Evolutionary conservation across 2,888 invertebrate species (phyloP).

Genomic region (Chironomus tentans): DNA sequence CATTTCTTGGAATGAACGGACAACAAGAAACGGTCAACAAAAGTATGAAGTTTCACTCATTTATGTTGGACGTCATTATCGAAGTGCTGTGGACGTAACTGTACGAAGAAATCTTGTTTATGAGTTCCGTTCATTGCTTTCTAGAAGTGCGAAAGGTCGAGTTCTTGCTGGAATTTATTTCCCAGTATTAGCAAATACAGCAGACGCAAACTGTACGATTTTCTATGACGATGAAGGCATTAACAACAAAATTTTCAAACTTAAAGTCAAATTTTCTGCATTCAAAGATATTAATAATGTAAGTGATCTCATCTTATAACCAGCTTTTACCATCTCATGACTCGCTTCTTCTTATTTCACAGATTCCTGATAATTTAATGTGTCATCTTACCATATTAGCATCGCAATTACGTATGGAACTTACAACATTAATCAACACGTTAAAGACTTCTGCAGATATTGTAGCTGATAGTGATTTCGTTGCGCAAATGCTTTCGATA

Average conservation of each 20-base stretch:
- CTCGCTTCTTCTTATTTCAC: constrained; percentile 29
- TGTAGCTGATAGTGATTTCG: constrained; percentile 60
- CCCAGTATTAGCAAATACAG: constrained; percentile 52
- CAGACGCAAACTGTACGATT: constrained; percentile 56
- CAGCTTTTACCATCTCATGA: too few species aligned
- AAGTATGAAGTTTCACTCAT: constrained; percentile 62
- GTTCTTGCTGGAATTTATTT: constrained; percentile 79
- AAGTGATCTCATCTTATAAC: constrained; percentile 29
- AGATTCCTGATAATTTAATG: constrained; percentile 53
- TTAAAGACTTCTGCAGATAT: constrained; percentile 58
- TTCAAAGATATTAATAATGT: constrained; percentile 54
- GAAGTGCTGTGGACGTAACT: constrained; percentile 73
- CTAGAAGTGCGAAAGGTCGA: constrained; percentile 75
- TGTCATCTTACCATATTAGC: constrained; percentile 60
- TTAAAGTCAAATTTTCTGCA: constrained; percentile 65
- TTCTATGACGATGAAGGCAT: constrained; percentile 60
- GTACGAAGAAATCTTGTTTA: constrained; percentile 84
- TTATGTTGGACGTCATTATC: constrained; percentile 68
- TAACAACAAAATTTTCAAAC: constrained; percentile 56
- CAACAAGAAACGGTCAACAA: constrained; percentile 56
- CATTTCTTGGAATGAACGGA: constrained; percentile 77
- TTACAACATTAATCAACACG: constrained; percentile 52
- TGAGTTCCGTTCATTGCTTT: constrained; percentile 69
- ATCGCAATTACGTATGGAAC: constrained; percentile 60
- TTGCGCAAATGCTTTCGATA: constrained; percentile 66